Evolutionary conservation across 2,888 invertebrate genomes (phyloP), one percentile per base, ranked within the genome.

Genomic region (Acrocera orbiculus): DNA sequence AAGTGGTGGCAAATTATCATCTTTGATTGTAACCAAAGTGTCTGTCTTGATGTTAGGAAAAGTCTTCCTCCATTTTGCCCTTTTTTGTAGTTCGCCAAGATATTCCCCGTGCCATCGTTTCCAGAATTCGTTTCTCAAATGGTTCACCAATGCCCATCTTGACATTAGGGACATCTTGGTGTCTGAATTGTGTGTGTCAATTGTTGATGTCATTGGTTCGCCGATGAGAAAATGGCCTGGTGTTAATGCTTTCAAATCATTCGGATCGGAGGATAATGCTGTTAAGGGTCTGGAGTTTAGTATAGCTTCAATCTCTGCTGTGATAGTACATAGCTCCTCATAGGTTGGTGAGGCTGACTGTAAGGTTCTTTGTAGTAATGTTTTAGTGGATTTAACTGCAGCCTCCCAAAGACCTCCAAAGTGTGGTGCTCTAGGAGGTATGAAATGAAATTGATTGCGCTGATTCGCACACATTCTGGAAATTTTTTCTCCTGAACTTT

Each of bases 391-490:
- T 22, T 30, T 30, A 3, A 30, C 30, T 4, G 16, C 15, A 5
- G 23, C 16, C 13, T 30, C 29, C 29, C 29, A 30, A 3, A 19
- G 14, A 2, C 22, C 30, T 11, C 22, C 30, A 22, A 30, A 30
- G n/a, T 30, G 30, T n/a, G 30, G 30, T 15, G 30, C 4, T 6
- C 23, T 19, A 15, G 15, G 23, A 10, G 16, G 22, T 15, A 30
- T 30, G 7, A 20, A 30, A 3, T 10, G 25, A 8, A 25, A 25
- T 15, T 20, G 10, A 8, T 14, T 11, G 5, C 15, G 23, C n/a
- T 10, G 22, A 23, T 4, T 8, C 8, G n/a, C 13, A 13, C 10
- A 19, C 4, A 7, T 4, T 10, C 15, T 22, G 5, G 6, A 2
- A 8, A 10, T 27, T n/a, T 3, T 27, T 16, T 27, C 3, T 10